Evolutionary conservation across 2,113 vertebrate genomes (phyloP).

Genomic region (Scophthalmus maximus): DNA sequence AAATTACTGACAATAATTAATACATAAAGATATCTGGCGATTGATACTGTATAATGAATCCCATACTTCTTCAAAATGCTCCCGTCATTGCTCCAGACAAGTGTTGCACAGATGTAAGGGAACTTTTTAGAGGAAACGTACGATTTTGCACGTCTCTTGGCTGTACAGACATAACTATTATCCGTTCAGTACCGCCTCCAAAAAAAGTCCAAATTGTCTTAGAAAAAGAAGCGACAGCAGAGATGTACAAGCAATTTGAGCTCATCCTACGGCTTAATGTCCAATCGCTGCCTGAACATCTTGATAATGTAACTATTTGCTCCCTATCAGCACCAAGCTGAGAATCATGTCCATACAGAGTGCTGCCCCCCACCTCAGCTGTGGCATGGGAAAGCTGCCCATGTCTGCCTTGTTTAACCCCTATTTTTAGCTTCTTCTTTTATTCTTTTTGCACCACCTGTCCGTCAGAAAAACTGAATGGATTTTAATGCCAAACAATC

Average conservation of each 20-base stretch:
- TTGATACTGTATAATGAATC: slow-evolving; percentile 25
- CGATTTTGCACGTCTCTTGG: slow-evolving; percentile 5
- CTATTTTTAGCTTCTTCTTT: not conserved
- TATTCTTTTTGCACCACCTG: slow-evolving; percentile 25
- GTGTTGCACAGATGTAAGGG: slow-evolving; percentile 39
- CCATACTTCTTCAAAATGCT: slow-evolving; percentile 8
- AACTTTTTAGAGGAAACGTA: slow-evolving; percentile 1
- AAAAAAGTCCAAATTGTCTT: slow-evolving; percentile 41
- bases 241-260: slow-evolving; percentile 31
- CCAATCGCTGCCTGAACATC: slow-evolving; percentile 30
- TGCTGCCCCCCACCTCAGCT: slow-evolving; percentile 5
- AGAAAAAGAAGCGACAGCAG: slow-evolving; percentile 32
- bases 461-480: slow-evolving; percentile 30
- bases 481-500: slow-evolving; percentile 21
- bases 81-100: slow-evolving; percentile 20
- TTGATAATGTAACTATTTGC: slow-evolving; percentile 40
- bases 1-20: slow-evolving; percentile 50
- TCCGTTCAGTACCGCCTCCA: slow-evolving; percentile 33
- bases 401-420: slow-evolving; percentile 16
- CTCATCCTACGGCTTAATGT: slow-evolving; percentile 21
- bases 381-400: slow-evolving; percentile 21
- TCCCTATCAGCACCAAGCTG: slow-evolving; percentile 22
- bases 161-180: slow-evolving; percentile 17
- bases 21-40: slow-evolving; percentile 25
- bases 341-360: slow-evolving; percentile 10